Evolutionary conservation across 2,113 vertebrate species (phyloP).

Genomic region (Lepus europaeus): DNA sequence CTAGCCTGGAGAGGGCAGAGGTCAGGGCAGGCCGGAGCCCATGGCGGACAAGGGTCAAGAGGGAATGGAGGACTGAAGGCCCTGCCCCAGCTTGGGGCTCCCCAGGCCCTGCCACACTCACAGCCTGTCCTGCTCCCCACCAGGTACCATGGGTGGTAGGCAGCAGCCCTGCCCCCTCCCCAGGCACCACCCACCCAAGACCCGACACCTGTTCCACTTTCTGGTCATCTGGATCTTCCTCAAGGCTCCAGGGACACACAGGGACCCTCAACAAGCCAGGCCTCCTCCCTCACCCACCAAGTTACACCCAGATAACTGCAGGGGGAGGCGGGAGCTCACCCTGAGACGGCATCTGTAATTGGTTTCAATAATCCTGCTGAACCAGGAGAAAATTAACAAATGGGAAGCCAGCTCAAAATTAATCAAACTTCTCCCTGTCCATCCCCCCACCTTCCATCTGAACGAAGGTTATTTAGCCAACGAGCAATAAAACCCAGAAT

Average conservation of each 20-base stretch:
- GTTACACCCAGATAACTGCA: not conserved
- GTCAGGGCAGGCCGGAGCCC: accelerated
- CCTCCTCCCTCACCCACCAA: not conserved
- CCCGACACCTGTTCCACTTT: too few species aligned
- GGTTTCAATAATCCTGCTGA: conserved; percentile 82
- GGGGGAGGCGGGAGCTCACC: not conserved
- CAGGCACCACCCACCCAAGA: not conserved
- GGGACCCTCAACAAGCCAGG: not conserved
- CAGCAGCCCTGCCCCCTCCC: not conserved
- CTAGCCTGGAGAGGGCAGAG: not conserved
- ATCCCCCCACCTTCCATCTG: conserved; percentile 73
- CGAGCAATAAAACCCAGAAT: conserved; percentile 58
- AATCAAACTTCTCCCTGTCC: conserved; percentile 84
- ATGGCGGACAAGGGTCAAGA: not conserved
- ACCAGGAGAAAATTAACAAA: conserved; percentile 83
- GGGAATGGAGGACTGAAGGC: not conserved
- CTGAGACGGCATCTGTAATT: conserved; percentile 62
- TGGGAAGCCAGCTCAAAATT: conserved; percentile 79
- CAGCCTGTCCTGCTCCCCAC: not conserved
- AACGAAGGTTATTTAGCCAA: conserved; percentile 86
- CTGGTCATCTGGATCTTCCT: not conserved
- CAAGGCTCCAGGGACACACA: not conserved
- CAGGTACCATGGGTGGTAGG: not conserved
- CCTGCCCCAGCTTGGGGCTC: not conserved
- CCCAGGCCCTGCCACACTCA: not conserved